A percentile compares a stretch with the other conserved stretches of the same genome.
These are phyloP conservation scores for Euura lappo DNA, from an alignment of 1,140 invertebrate species.

Conservation along the genomic window DNA sequence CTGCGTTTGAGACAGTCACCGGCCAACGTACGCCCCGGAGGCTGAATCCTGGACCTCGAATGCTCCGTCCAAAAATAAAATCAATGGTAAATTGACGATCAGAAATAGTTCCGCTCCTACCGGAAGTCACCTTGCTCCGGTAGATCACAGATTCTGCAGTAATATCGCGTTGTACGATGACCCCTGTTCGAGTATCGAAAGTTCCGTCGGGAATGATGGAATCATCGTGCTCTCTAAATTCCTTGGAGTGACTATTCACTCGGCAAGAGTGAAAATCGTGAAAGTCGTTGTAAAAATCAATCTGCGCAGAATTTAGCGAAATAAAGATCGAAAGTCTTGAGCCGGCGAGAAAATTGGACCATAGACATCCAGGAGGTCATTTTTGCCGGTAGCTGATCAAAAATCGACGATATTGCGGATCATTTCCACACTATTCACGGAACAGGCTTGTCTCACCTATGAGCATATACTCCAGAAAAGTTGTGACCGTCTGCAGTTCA, in stretches of 20 bases:
- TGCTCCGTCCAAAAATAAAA: slow-evolving; percentile 48
- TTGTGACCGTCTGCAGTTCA: neutral
- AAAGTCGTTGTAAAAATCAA: neutral
- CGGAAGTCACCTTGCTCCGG: slow-evolving; percentile 28
- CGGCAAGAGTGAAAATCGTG: neutral
- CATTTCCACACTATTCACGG: neutral
- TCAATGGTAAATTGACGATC: slow-evolving; percentile 44
- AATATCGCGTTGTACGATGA: neutral
- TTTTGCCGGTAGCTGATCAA: neutral
- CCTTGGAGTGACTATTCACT: neutral
- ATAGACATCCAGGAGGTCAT: neutral
- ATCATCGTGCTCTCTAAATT: neutral
- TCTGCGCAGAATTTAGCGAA: neutral
- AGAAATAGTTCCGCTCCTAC: slow-evolving; percentile 45
- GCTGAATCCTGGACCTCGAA: slow-evolving; percentile 46
- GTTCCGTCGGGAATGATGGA: neutral
- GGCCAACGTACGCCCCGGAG: neutral
- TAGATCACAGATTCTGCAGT: neutral
- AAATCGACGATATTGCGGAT: neutral
- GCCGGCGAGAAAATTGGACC: neutral
- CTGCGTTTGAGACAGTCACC: neutral
- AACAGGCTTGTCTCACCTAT: neutral
- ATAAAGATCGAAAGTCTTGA: neutral
- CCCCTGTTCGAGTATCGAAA: too few species aligned
- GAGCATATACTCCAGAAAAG: slow-evolving; percentile 1